Percentiles rank a stretch among this genome's conserved stretches.
Conservation (phyloP, 1,140 invertebrate genomes). For the Apolygus lucorum region DNA sequence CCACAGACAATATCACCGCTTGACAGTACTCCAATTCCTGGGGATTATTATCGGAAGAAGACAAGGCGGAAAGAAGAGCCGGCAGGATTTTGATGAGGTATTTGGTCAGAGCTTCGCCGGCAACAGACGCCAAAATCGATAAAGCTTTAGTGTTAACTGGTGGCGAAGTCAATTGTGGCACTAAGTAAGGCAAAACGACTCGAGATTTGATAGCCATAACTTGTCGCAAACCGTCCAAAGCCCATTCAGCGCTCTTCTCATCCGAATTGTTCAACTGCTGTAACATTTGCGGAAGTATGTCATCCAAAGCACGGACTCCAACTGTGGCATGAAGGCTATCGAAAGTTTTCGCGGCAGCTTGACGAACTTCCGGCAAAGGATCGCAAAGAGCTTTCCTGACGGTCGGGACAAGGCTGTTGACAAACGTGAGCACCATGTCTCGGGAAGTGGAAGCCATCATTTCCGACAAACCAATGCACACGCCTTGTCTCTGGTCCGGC, state of each 20-base stretch:
- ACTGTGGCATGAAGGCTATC: conserved; percentile 91
- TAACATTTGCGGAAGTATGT: conserved; percentile 87
- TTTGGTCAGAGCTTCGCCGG: conserved; percentile 83
- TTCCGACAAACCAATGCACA: conserved; percentile 95
- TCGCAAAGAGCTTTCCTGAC: conserved; percentile 87
- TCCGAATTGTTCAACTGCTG: conserved; percentile 71
- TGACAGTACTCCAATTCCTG: conserved; percentile 86
- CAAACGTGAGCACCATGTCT: conserved; percentile 89
- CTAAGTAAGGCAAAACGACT: conserved; percentile 88
- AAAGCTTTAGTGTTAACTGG: conserved; percentile 88
- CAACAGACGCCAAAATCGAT: conserved; percentile 83
- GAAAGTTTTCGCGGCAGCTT: conserved; percentile 93
- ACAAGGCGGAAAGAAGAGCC: conserved; percentile 72
- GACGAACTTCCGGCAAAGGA: conserved; percentile 81
- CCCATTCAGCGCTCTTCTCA: conserved; percentile 64
- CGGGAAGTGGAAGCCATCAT: conserved; percentile 94
- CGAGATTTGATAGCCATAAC: conserved; percentile 94
- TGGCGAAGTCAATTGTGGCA: conserved; percentile 83
- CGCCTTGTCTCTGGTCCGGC: conserved; percentile 90
- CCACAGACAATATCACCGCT: conserved; percentile 81
- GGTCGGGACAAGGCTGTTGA: conserved; percentile 95
- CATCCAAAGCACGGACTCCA: conserved; percentile 89
- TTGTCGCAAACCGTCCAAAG: conserved; percentile 88
- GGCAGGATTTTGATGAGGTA: conserved; percentile 86
- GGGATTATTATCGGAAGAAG: conserved; percentile 54